Evolutionary conservation across 2,113 vertebrate genomes (phyloP), one percentile per base, ranked within the genome.

Genomic region (Pithys albifrons): DNA sequence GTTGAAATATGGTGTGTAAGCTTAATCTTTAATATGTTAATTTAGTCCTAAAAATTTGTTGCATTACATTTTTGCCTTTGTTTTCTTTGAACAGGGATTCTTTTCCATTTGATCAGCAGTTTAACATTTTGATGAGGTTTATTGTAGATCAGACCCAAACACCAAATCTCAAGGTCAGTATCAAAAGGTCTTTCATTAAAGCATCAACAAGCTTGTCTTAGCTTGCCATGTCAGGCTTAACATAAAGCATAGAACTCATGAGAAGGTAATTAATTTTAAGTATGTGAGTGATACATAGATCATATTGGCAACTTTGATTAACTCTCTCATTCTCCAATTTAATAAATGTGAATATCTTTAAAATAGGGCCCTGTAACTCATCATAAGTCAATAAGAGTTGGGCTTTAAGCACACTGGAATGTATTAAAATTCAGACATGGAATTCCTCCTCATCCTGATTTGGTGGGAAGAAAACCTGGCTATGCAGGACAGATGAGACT

Each of bases 91-190:
- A 93, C 93, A 99, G 99, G 94, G 99, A 99, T 93, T 99, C 99
- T 58, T 99, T 99, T 96, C 99, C 99, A 3, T 99, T 99, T 87
- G 99, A 99, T 97, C 99, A 99, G 45, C 99, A 99, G 57, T 99
- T 99, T 98, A 99, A 99, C 95, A 99, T 99, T 91, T 97, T 99
- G 96, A 99, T 99, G 99, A 98, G 99, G 90, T 99, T 99, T 94
- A 99, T 99, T 92, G 99, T 99, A 70, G 99, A 99, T 98, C 99
- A 99, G 96, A 99, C 99, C 51, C 99, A 99, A 97, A 99, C 99
- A 48, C 99, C 99, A 77, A 99, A 99, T 95, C 98, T 99, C 43
- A 99, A 99, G 99, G 99, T 99, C 79, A 85, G 97, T 97, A 89
- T 88, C 33, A 65, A 45, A 81, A 76, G 17, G n/a, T 6, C 43